Base-by-base conservation (phyloP, 2,113 vertebrate species). In the Phoxinus phoxinus region DNA sequence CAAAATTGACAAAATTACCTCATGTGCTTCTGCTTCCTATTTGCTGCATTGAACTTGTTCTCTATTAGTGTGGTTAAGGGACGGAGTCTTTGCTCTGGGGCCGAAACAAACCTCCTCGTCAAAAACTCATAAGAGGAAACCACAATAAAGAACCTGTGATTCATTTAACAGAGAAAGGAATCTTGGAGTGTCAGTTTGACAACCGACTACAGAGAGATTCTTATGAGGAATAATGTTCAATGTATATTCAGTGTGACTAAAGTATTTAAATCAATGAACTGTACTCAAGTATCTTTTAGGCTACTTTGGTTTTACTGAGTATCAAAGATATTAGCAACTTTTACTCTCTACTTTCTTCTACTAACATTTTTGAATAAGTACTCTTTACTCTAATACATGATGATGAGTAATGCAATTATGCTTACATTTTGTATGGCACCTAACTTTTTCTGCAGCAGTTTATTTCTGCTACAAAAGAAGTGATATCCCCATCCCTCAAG, bases 21-120 rank as follows among this genome's bases (percentile, higher is more conserved):
- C 27, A 56, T 23, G 9, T 58, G 51, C 12, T 1, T 56, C 48
- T 77, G 75, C 27, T 77, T 27, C 12, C 23, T 46, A 73, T 73
- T 46, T 46, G 19, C 6, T 46, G 41, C 23, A 71, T 11, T 71
- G 10, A 41, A n/a, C 67, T 69, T 67, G 63, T 67, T 41, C 67
- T 71, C 35, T 41, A 41, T 46, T 74, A 48, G 71, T 73, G 41
- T 23, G 69, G 23, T 46, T 73, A 41, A 41, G 11, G 41, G 23
- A 73, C 13, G 35, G 41, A 25, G 71, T 74, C 71, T 73, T 73
- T 46, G 71, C 71, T 46, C 71, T 35, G 3, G 51, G 76, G 10
- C 5, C n/a, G 76, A 78, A 59, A 78, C 32, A 78, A 78, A 78
- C 76, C 53, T n/a, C 53, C 13, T 48, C 71, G 6, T 74, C 41